Evolutionary conservation across 2,797 vertebrate genomes (phyloP), one percentile per base, ranked within the genome.

Genomic region (Eleutherodactylus coqui): DNA sequence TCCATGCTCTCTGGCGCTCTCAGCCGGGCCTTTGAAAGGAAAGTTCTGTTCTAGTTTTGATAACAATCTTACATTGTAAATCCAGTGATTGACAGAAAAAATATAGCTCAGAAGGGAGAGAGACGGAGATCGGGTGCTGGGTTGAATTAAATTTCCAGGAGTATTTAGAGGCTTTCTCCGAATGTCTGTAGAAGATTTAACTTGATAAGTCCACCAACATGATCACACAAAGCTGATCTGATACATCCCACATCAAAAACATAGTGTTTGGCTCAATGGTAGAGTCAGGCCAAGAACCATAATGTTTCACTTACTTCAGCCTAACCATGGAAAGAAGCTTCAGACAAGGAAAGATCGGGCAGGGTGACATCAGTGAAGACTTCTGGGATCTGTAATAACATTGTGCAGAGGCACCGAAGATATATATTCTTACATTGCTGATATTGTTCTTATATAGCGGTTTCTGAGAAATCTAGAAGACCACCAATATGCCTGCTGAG

Each of bases 1-100:
- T 75, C 29, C 70, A 75, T 29, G 47, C 36, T 29, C 21, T 75
- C 21, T 62, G 29, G 27, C 6, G 3, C 32, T 53, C 9, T 77
- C 11, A 77, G 17, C 0, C 13, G 24, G 27, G 47, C 13, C 38
- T 32, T 72, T 70, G 53, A 80, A 85, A 49, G 51, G 29, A 16
- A 75, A 75, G 4, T n/a, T 38, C 72, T 81, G 78, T 86, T 81
- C 60, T 75, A n/a, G 14, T 75, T 86, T 86, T 64, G 85, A 86
- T 82, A 86, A 64, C 51, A 41, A 86, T 81, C 85, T 86, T 86
- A 53, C 21, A 43, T 62, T 38, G 43, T 45, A 64, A 86, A 81
- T 73, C 55, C 34, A 60, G 72, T 43, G 16, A 51, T 14, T 60
- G 32, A 34, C 21, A 75, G 67, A 49, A 32, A 82, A 81, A 85